Evolutionary conservation across 2,113 vertebrate genomes (phyloP).

Genomic region (Chaetorhynchus papuensis): DNA sequence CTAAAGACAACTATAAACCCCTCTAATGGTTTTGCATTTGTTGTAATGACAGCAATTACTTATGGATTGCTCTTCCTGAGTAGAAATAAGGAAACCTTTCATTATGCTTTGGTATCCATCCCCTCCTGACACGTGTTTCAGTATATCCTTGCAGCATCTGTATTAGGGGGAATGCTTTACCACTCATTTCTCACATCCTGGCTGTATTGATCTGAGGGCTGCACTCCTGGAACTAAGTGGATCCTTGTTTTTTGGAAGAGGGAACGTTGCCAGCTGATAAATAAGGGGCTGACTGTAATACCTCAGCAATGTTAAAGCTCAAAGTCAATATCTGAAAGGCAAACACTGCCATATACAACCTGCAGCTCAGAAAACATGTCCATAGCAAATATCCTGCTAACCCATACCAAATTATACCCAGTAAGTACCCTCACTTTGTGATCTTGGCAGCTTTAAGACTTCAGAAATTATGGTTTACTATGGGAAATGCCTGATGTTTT

Average conservation of each 20-base stretch:
- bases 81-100: neutral
- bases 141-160: neutral
- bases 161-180: neutral
- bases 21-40: neutral
- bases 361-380: neutral
- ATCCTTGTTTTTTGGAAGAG: neutral
- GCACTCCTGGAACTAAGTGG: neutral
- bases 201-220: neutral
- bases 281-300: neutral
- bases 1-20: neutral
- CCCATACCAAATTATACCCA: neutral
- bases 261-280: neutral
- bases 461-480: neutral
- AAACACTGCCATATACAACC: neutral
- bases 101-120: neutral
- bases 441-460: neutral
- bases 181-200: neutral
- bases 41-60: neutral
- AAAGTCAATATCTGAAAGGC: neutral
- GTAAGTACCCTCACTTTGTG: neutral
- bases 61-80: neutral
- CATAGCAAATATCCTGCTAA: neutral
- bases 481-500: neutral
- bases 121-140: accelerated
- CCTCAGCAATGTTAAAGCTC: neutral